Base-by-base conservation (phyloP, 1,140 invertebrate species). In the Leptopilina clavipes region DNA sequence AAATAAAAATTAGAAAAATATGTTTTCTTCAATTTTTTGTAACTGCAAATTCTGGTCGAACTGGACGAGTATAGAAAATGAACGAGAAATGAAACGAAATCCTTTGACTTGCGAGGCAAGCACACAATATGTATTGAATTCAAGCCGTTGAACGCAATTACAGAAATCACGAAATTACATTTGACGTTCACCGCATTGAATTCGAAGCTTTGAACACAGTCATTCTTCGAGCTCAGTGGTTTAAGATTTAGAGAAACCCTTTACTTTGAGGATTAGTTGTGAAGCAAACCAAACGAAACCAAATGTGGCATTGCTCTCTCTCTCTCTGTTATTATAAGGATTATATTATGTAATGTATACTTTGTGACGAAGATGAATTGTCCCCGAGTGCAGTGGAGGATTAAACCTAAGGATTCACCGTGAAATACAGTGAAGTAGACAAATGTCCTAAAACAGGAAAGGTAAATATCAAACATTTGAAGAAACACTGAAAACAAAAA, bases 221-320 rank as follows among this genome's bases (percentile, higher is more conserved):
- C 59, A 65, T 65, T 65, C 59, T 65, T 65, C 59, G 59, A n/a
- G 59, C 14, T 65, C 59, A 65, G 59, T 65, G 59, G 59, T 65
- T 65, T 37, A 65, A 65, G 59, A 65, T 65, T 40, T 40, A 9
- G 37, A 22, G 19, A 65, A 31, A 65, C 59, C 59, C 59, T 65
- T 65, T 65, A 65, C 59, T 65, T 31, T 65, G 22, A 25, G 22
- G 59, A 65, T 65, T 22, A 65, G 59, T 31, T 52, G n/a, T 52
- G 48, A 52, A 52, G 48, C 48, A 52, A 59, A 65, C 31, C 59
- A 65, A 25, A 65, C 59, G 22, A 65, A 65, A 65, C 59, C 59
- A 65, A 65, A 65, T 65, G 59, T 31, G 22, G 22, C 59, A 10
- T 65, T 65, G 22, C 25, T 59, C 56, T 59, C 59, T 65, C 45